Conservation (phyloP, 2,797 vertebrate genomes). For the Anabas testudineus region DNA sequence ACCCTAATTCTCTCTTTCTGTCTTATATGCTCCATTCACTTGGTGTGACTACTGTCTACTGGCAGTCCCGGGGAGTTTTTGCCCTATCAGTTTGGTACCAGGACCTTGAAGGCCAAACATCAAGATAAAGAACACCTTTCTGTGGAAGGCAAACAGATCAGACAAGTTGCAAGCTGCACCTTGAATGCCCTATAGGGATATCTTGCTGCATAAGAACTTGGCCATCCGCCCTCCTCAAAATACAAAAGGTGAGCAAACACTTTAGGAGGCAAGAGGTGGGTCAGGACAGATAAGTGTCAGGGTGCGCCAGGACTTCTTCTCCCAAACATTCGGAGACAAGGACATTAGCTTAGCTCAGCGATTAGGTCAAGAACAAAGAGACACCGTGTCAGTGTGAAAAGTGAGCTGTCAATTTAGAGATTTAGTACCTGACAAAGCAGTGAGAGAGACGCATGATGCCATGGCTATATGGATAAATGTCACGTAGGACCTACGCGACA, state of each 20-base stretch:
- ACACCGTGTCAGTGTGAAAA: conserved; percentile 68
- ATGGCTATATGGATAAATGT: conserved; percentile 76
- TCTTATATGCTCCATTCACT: conserved; percentile 31
- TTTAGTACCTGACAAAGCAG: conserved; percentile 73
- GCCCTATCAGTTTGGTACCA: conserved; percentile 70
- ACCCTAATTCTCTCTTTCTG: conserved; percentile 19
- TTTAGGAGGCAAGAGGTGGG: conserved; percentile 77
- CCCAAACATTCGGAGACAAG: conserved; percentile 59
- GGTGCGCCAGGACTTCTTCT: conserved; percentile 77
- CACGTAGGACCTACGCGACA: conserved; percentile 77
- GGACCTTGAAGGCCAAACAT: conserved; percentile 61
- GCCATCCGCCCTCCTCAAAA: conserved; percentile 72
- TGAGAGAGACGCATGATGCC: conserved; percentile 72
- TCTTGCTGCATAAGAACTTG: conserved; percentile 74
- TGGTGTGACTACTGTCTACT: conserved; percentile 52
- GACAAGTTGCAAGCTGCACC: conserved; percentile 76
- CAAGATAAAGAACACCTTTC: conserved; percentile 77
- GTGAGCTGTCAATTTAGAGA: conserved; percentile 62
- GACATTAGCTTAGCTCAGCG: conserved; percentile 69
- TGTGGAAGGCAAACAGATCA: conserved; percentile 77
- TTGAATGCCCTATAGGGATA: conserved; percentile 71
- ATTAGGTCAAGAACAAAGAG: conserved; percentile 69
- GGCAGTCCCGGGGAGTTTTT: conserved; percentile 55
- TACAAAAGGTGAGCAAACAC: conserved; percentile 84
- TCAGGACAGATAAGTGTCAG: conserved; percentile 81